Evolutionary conservation across 2,888 invertebrate species (phyloP).

Genomic region (Pachliopta kotzebuea): DNA sequence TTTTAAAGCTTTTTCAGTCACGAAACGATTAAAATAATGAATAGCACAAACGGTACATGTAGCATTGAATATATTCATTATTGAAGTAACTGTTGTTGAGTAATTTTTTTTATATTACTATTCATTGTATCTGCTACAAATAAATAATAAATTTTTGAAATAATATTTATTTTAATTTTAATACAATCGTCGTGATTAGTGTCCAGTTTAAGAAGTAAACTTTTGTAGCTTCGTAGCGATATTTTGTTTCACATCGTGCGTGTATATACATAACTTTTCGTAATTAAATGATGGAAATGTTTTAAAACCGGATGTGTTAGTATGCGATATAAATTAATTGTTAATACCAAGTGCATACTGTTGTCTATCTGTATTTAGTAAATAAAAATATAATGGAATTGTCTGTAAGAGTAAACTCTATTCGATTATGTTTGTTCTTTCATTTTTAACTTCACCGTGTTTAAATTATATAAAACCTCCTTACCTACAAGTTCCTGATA

Average conservation of each 20-base stretch:
- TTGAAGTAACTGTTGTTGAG: background rate
- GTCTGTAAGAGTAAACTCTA: conserved; percentile 79
- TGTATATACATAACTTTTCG: background rate
- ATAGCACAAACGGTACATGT: background rate
- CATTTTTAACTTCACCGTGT: background rate
- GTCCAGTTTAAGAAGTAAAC: background rate
- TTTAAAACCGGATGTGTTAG: conserved; percentile 45
- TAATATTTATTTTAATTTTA: background rate
- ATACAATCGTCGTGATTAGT: background rate
- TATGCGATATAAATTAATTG: conserved; percentile 65
- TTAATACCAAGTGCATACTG: conserved; percentile 73
- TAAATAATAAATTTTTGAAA: background rate
- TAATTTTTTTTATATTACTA: background rate
- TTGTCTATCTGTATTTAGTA: conserved; percentile 70
- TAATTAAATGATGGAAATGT: conserved; percentile 1
- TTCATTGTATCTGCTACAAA: background rate
- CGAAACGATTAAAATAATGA: background rate
- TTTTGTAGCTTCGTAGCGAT: background rate
- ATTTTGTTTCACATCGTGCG: background rate
- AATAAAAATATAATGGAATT: conserved; percentile 77
- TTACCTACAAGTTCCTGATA: too few relatives aligned
- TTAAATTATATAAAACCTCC: too few relatives aligned
- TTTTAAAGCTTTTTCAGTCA: background rate
- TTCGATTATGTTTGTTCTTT: conserved; percentile 50
- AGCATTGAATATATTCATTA: background rate